A percentile compares a stretch with the other conserved stretches of the same genome.
phyloP scores from a whole-genome alignment of 2,888 invertebrate genomes.

The Scaptomyza caliginosa region DNA sequence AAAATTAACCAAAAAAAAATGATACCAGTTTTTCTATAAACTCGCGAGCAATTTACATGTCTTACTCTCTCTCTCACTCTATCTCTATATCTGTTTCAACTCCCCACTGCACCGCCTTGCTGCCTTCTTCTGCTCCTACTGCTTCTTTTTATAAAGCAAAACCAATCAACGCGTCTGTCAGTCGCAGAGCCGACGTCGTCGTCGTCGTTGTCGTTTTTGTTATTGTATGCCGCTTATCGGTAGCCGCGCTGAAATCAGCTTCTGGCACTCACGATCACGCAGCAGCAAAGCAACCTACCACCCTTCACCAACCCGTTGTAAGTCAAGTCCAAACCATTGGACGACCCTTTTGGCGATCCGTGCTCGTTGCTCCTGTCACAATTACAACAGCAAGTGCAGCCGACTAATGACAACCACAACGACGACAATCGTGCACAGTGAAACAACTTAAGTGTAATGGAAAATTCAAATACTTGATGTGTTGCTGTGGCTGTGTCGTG shows the following conservation, averaged over 20 bases:
- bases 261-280: constrained; percentile 82
- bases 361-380: constrained; percentile 81
- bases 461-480: too few relatives aligned
- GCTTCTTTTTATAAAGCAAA: constrained; percentile 51
- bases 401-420: constrained; percentile 73
- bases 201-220: constrained; percentile 9
- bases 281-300: constrained; percentile 6
- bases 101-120: not conserved
- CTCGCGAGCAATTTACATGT: constrained; percentile 78
- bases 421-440: constrained; percentile 50
- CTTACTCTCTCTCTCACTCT: constrained; percentile 52
- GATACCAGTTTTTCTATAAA: constrained; percentile 61
- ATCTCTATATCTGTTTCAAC: constrained; percentile 55
- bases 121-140: not conserved
- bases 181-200: constrained; percentile 41
- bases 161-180: constrained; percentile 82
- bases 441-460: too few relatives aligned
- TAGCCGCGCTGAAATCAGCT: constrained; percentile 79
- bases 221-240: constrained; percentile 75
- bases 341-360: constrained; percentile 69
- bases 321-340: constrained; percentile 7
- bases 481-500: too few relatives aligned
- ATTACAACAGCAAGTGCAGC: constrained; percentile 79
- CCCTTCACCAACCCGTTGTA: constrained; percentile 2
- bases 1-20: constrained; percentile 58